Base-by-base conservation (phyloP, 2,113 vertebrate genomes). In the Vulpes lagopus region DNA sequence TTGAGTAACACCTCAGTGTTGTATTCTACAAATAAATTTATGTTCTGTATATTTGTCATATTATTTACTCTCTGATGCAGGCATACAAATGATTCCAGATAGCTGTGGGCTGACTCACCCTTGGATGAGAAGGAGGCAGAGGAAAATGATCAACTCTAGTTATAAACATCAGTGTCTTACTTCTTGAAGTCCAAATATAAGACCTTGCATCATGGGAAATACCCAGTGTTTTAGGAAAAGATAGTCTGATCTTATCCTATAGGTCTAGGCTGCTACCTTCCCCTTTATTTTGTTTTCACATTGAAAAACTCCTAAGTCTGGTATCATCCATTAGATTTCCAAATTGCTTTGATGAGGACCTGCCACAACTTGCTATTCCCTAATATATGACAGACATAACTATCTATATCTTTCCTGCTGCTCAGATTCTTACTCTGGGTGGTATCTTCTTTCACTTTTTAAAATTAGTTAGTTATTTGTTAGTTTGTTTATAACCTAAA, bases 101-200 rank as follows among this genome's bases (percentile, higher is more conserved):
- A 90, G 32, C 78, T 83, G 8, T 65, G 16, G 25, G 6, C 35
- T 65, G 78, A 76, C 82, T 96, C 53, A 82, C 11, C 88, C 27
- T 84, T 82, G 84, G 76, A 96, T 59, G n/a, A 59, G 57, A n/a
- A 96, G 22, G 73, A 94, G 53, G 23, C 43, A 88, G 67, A 85
- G 60, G 73, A 51, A 90, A 80, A 20, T 84, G 15, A 60, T 88
- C 15, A 91, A 25, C 11, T 49, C 76, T 60, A 49, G 53, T 91
- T 96, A 93, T 35, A 82, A 64, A 96, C 27, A 93, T 73, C 51
- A 84, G 17, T 89, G 22, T 59, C 95, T 95, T 89, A 57, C 20
- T 92, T 85, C 65, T 88, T 51, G 60, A 92, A 92, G 51, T 82
- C 64, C 53, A 86, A 82, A 89, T 35, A 10, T 1, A 93, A 91